Conservation (phyloP, 2,113 vertebrate genomes). For the Indri indri region DNA sequence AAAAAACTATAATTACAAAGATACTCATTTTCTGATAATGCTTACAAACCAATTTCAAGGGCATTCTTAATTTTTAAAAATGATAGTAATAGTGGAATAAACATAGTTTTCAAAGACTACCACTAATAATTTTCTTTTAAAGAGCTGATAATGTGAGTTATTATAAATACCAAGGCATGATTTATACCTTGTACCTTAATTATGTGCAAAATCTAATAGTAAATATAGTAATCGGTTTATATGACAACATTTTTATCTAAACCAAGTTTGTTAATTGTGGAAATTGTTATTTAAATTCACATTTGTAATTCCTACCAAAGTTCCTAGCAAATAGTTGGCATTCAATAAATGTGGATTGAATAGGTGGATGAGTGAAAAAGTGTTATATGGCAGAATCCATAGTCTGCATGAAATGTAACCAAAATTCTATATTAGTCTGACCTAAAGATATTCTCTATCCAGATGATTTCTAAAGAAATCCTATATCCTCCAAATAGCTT, state of each 20-base stretch:
- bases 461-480: not conserved
- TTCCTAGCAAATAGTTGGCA: not conserved
- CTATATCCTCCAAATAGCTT: not conserved
- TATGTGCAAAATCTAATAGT: not conserved
- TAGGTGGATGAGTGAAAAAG: not conserved
- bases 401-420: not conserved
- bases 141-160: not conserved
- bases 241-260: not conserved
- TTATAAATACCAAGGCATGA: not conserved
- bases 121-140: constrained; percentile 27
- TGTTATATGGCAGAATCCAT: not conserved
- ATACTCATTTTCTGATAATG: constrained; percentile 34
- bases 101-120: not conserved
- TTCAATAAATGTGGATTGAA: not conserved
- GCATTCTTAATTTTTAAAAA: constrained; percentile 3
- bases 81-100: not conserved
- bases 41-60: constrained; percentile 35
- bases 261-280: not conserved
- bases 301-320: not conserved
- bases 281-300: not conserved
- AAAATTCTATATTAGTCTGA: not conserved
- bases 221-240: not conserved
- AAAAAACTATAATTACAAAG: constrained; percentile 14
- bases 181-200: not conserved
- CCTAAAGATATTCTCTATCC: not conserved